Evolutionary conservation across 2,113 vertebrate genomes (phyloP), one percentile per base, ranked within the genome.

Genomic region (Melanerpes formicivorus): DNA sequence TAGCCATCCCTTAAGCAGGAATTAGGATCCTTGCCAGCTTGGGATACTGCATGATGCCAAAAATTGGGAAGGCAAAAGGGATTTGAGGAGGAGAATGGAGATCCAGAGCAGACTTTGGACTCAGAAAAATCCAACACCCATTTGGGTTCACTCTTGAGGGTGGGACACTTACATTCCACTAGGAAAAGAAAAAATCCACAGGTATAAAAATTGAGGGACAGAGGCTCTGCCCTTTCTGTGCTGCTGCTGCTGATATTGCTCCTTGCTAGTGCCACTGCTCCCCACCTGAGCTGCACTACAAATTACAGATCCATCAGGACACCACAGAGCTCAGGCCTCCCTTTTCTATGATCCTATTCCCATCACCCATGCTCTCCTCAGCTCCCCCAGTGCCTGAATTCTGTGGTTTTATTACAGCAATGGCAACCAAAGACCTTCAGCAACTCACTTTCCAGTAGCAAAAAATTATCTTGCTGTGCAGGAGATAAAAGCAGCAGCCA

Each of bases 321-420:
- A 58, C 80, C 90, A 11, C 90, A 78, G 58, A 77, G 80, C 65
- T 64, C 86, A 72, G 88, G 74, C 58, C 48, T 91, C 74, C 65
- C 76, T 88, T 90, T 69, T 79, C 90, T 88, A 19, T 79, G 50
- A 75, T 55, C 77, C 60, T 1, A 1, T 56, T 88, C 67, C 76
- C 69, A 77, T 11, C 48, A 40, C 34, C 84, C 82, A 71, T 12
- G 6, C 17, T 67, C 37, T 67, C 32, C 67, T 74, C 4, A 1
- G 55, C 54, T 82, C 19, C 70, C 67, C 26, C 4, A 2, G 16
- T 1, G 18, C 6, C 81, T 7, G 30, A 86, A 88, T 74, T 52
- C 83, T 3, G 3, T 4, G 37, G 84, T 75, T 93, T 84, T 26
- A 34, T 7, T 10, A 34, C 13, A 59, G 32, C 8, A 0, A 1